Evolutionary conservation across 2,888 invertebrate genomes (phyloP).

Genomic region (Melanchra persicariae): DNA sequence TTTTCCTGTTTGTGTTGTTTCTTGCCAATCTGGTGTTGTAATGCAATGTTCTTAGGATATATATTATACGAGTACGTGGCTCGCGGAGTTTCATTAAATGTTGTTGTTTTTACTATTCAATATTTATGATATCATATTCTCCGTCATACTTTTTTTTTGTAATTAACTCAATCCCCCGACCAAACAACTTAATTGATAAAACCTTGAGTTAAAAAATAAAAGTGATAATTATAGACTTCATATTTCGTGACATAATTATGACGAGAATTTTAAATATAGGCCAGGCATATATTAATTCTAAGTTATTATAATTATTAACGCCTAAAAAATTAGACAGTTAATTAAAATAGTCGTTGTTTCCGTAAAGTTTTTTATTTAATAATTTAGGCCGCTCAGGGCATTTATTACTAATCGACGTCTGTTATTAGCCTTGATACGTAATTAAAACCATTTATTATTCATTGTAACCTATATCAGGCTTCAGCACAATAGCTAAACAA

Average conservation of each 20-base stretch:
- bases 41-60: conserved; percentile 17
- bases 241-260: conserved; percentile 17
- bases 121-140: not conserved
- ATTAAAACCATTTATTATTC: conserved; percentile 57
- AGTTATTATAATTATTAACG: conserved; percentile 8
- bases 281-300: not conserved
- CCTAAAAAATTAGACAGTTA: conserved; percentile 7
- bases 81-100: conserved; percentile 15
- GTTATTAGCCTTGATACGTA: conserved; percentile 37
- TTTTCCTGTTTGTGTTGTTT: conserved; percentile 59
- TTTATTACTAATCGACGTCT: conserved; percentile 44
- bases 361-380: conserved; percentile 26
- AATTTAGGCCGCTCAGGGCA: conserved; percentile 11
- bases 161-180: not conserved
- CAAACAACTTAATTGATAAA: not conserved
- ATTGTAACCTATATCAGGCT: conserved; percentile 46
- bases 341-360: not conserved
- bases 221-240: not conserved
- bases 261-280: not conserved
- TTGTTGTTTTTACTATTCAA: not conserved
- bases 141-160: not conserved
- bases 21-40: conserved; percentile 17
- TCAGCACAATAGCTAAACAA: conserved; percentile 28
- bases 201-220: not conserved
- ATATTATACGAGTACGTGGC: conserved; percentile 8